phyloP scores from a whole-genome alignment of 2,113 vertebrate species.

The Andinoacara biseriatus region DNA sequence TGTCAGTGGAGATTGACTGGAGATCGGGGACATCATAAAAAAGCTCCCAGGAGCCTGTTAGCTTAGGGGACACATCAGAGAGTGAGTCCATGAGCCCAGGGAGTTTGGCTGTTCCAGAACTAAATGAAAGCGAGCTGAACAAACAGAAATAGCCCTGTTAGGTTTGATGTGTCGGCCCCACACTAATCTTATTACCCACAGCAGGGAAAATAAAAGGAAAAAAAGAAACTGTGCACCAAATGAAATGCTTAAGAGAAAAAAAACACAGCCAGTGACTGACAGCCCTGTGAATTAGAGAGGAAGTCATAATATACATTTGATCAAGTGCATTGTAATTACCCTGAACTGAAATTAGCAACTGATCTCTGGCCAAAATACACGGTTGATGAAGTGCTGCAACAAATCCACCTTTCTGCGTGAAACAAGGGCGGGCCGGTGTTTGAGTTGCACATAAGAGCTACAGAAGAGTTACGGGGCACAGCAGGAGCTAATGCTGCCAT shows the following conservation, averaged over 20 bases:
- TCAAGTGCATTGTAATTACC: conserved; percentile 22
- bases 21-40: conserved; percentile 57
- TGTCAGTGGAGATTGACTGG: conserved; percentile 49
- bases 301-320: neutral
- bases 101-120: conserved; percentile 34
- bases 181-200: conserved; percentile 62
- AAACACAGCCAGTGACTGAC: neutral
- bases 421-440: neutral
- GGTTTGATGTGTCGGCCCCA: conserved; percentile 51
- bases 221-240: conserved; percentile 1
- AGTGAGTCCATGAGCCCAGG: conserved; percentile 23
- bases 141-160: conserved; percentile 65
- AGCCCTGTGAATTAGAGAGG: neutral
- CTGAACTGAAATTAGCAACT: neutral
- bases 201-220: neutral
- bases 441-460: neutral
- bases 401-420: conserved; percentile 3
- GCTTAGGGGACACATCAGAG: conserved; percentile 64
- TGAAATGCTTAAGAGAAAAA: conserved; percentile 17
- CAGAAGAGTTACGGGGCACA: neutral
- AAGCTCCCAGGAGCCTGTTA: conserved; percentile 44
- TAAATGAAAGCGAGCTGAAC: conserved; percentile 67
- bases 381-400: neutral
- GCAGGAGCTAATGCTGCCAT: conserved; percentile 34
- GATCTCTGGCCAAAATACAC: neutral